These are phyloP conservation scores for Troides oblongomaculatus DNA, from an alignment of 2,888 invertebrate genomes.

Conservation along the genomic window DNA sequence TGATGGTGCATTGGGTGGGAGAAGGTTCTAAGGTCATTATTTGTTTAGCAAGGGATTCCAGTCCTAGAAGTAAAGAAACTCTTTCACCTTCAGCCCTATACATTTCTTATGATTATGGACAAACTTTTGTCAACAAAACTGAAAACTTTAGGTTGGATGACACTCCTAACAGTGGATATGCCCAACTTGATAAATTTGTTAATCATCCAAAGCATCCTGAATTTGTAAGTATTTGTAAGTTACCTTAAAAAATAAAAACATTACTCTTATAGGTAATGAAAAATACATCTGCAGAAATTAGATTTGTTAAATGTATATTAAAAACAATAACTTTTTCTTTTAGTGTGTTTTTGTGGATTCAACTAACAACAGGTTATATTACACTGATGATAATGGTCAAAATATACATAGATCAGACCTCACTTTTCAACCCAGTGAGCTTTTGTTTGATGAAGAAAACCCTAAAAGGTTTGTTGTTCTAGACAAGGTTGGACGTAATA, in stretches of 20 bases:
- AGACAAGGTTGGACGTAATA: conserved; percentile 84
- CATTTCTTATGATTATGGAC: conserved; percentile 93
- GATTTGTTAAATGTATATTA: background rate
- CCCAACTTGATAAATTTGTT: conserved; percentile 90
- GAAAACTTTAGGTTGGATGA: conserved; percentile 81
- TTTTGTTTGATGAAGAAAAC: conserved; percentile 87
- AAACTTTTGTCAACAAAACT: conserved; percentile 87
- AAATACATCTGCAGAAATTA: background rate
- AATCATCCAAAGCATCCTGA: conserved; percentile 90
- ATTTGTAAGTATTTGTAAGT: conserved; percentile 83
- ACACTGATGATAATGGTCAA: conserved; percentile 86
- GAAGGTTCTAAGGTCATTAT: conserved; percentile 92
- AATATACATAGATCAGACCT: conserved; percentile 83
- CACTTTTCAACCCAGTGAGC: conserved; percentile 87
- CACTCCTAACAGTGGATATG: conserved; percentile 76
- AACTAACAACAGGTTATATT: conserved; percentile 86
- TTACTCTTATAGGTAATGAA: background rate
- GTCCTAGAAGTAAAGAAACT: conserved; percentile 68
- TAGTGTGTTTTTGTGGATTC: conserved; percentile 94
- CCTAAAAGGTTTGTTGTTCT: conserved; percentile 85
- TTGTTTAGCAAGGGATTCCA: conserved; percentile 89
- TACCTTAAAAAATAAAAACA: background rate
- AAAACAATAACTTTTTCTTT: conserved; percentile 35
- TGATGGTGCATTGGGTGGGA: conserved; percentile 96
- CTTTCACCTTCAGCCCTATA: conserved; percentile 89